These are phyloP conservation scores for Nephrocerus scutellatus DNA, from an alignment of 2,888 invertebrate genomes.

Conservation along the genomic window DNA sequence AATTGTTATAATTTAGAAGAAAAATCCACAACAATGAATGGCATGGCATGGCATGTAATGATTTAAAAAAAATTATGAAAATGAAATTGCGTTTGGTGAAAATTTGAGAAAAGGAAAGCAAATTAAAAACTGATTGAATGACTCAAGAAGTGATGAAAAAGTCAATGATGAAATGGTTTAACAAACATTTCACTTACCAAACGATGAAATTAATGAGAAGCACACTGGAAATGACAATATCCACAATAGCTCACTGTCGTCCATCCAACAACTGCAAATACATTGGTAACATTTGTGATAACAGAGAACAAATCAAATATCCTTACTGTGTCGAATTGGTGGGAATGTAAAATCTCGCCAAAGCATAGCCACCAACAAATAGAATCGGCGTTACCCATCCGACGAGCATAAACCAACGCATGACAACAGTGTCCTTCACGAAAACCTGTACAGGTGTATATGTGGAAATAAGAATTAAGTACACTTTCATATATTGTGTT, in stretches of 20 bases:
- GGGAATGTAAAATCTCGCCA: constrained; percentile 39
- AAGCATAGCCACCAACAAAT: constrained; percentile 49
- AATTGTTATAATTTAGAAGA: background rate
- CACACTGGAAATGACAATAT: constrained; percentile 58
- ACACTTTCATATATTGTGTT: too few relatives aligned
- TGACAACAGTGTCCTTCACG: constrained; percentile 62
- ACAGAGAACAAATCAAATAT: background rate
- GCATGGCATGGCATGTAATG: background rate
- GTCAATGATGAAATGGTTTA: background rate
- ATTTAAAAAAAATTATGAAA: background rate
- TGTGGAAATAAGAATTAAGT: too few relatives aligned
- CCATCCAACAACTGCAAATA: constrained; percentile 60
- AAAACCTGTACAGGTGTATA: constrained; percentile 60
- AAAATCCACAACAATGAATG: background rate
- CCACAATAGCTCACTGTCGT: constrained; percentile 57
- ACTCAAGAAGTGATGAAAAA: background rate
- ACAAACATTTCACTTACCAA: constrained; percentile 46
- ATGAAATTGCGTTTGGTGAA: background rate
- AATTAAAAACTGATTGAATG: background rate
- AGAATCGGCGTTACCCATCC: constrained; percentile 62
- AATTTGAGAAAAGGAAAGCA: background rate
- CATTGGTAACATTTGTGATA: background rate
- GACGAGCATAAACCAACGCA: constrained; percentile 61
- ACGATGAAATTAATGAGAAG: constrained; percentile 54
- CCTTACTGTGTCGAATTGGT: constrained; percentile 55